phyloP scores from a whole-genome alignment of 2,797 vertebrate genomes.

The Sebastes hopkinsi region DNA sequence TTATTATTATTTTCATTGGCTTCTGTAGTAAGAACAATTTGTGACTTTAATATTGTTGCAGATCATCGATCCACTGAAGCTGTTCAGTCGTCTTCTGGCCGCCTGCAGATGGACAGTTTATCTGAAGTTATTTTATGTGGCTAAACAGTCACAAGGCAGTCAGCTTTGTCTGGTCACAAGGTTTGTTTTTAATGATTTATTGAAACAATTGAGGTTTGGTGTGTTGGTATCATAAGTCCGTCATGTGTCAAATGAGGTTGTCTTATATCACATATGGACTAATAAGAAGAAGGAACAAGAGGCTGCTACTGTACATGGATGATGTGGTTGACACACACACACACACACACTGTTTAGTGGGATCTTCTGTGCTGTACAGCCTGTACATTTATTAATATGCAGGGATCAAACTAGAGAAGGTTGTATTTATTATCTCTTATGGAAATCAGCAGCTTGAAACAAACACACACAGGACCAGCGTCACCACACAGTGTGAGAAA shows the following conservation, averaged over 20 bases:
- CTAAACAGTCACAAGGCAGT: not conserved
- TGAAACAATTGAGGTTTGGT: not conserved
- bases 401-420: slow-evolving; percentile 7
- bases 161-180: not conserved
- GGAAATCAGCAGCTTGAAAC: not conserved
- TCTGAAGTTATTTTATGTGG: not conserved
- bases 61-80: not conserved
- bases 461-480: not conserved
- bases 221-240: not conserved
- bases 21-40: not conserved
- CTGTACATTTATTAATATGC: not conserved
- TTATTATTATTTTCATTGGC: not conserved
- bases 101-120: not conserved
- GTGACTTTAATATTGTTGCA: slow-evolving; percentile 27
- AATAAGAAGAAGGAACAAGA: not conserved
- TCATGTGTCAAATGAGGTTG: not conserved
- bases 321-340: not conserved
- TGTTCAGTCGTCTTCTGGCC: not conserved
- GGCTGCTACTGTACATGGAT: not conserved
- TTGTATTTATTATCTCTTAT: not conserved
- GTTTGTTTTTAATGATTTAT: not conserved
- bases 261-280: not conserved
- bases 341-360: not conserved
- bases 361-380: slow-evolving; percentile 12
- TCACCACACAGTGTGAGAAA: not conserved